Evolutionary conservation across 2,113 vertebrate species (phyloP).

Genomic region (Chrysemys picta): DNA sequence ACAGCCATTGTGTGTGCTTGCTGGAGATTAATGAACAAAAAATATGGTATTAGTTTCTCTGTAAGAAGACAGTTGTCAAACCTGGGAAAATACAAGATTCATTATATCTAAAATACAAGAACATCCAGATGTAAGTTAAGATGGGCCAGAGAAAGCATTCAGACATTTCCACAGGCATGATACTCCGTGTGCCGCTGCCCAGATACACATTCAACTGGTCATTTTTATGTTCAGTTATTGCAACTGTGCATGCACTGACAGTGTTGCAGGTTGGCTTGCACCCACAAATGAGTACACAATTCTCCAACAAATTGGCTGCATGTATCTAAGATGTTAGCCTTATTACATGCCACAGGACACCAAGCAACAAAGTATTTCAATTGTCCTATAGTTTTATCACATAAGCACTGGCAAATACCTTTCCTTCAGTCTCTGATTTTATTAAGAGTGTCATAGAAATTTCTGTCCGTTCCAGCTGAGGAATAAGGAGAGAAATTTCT

Average conservation of each 20-base stretch:
- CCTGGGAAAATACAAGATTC: not conserved
- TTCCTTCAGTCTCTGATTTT: not conserved
- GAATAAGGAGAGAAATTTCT: too few relatives aligned
- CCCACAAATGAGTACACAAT: not conserved
- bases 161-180: not conserved
- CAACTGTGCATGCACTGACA: not conserved
- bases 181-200: not conserved
- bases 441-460: too few relatives aligned
- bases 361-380: not conserved
- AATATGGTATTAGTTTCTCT: not conserved
- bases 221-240: not conserved
- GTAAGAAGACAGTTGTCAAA: not conserved
- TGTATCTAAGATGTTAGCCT: accelerated
- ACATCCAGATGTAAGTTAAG: not conserved
- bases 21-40: not conserved
- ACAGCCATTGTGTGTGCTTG: accelerated
- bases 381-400: not conserved
- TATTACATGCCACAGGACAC: not conserved
- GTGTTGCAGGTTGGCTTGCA: not conserved
- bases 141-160: not conserved
- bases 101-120: not conserved
- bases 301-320: not conserved
- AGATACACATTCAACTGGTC: not conserved
- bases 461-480: too few relatives aligned
- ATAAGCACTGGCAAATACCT: not conserved